Base-by-base conservation (phyloP, 2,797 vertebrate genomes). In the Peromyscus nudipes region DNA sequence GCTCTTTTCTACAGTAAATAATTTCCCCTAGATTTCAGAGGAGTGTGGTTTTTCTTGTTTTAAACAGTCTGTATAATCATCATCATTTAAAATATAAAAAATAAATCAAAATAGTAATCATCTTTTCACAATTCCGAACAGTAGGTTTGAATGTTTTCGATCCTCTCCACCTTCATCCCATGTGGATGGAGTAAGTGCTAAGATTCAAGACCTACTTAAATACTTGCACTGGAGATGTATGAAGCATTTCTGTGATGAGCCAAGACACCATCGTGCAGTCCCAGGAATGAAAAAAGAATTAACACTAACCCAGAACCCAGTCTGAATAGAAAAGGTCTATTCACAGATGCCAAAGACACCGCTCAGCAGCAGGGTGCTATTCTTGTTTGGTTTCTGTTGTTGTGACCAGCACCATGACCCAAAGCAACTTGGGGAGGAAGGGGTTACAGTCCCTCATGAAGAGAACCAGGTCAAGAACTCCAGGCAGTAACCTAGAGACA, bases 11-110 rank as follows among this genome's bases (percentile, higher is more conserved):
- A 12, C n/a, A 76, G 71, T 9, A 69, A 77, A 87, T 23, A 64
- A 91, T 29, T 87, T 95, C 76, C 55, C 12, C 62, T 85, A 93
- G 49, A 95, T 49, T 93, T 94, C 6, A 76, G 55, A 55, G 82
- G 69, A 46, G 16, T 64, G 16, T 55, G 8, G 4, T 46, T 91
- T 88, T 96, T 93, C 27, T 64, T 87, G 23, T 5, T 92, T 83
- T 76, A 81, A 92, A 77, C 4, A 81, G 23, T 71, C 77, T 88
- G 43, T 21, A 93, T 86, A 89, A 77, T 52, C 2, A 46, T 5
- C 55, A 57, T 69, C 79, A 67, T 79, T 96, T 43, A 31, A 95
- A 75, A 71, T 29, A 82, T 27, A 37, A 91, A 89, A 86, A 55
- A 5, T 29, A 92, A 84, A 37, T 69, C 3, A 86, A 92, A 84